Evolutionary conservation across 2,888 invertebrate genomes (phyloP), one percentile per base, ranked within the genome.

Genomic region (Leptothorax acervorum): DNA sequence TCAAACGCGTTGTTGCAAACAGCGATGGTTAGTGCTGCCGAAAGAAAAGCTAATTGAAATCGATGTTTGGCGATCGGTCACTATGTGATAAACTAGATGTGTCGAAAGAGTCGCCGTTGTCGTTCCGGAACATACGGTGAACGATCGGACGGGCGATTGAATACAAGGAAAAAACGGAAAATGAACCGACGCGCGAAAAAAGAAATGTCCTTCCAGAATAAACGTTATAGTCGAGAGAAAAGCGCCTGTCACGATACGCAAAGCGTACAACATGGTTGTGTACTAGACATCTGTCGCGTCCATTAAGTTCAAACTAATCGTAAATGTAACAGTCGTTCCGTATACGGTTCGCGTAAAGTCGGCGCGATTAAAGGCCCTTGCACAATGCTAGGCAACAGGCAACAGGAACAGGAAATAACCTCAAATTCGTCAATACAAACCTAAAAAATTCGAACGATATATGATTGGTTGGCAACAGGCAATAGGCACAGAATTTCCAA

Each of bases 311-410:
- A 23, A 62, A n/a, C 57, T 65, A 65, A 65, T 71, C 82, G 42
- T 53, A 85, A 79, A 48, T 15, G 51, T 28, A 68, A 45, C 45
- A 45, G 45, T 9, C 15, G 28, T 75, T 18, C 60, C 48, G 53
- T 66, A 45, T 71, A 78, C 31, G 75, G 15, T 12, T 51, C 9
- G 48, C 68, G 71, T 31, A 55, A 62, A 70, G 78, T 85, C 74
- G 81, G 63, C 73, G 31, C 88, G 86, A 90, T 89, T 86, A 23
- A 23, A 23, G 23, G 23, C 23, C 23, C 23, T 23, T 23, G 23
- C 23, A 23, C 23, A 23, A 23, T 23, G 23, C 23, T 23, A 23
- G 23, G 23, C 23, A 23, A 23, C 23, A 23, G 23, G 23, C 23
- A 23, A 23, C 0, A 23, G 23, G 23, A 23, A 23, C 23, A 23